These are phyloP conservation scores for Berghia stephanieae DNA, from an alignment of 1,140 invertebrate genomes.

Conservation along the genomic window DNA sequence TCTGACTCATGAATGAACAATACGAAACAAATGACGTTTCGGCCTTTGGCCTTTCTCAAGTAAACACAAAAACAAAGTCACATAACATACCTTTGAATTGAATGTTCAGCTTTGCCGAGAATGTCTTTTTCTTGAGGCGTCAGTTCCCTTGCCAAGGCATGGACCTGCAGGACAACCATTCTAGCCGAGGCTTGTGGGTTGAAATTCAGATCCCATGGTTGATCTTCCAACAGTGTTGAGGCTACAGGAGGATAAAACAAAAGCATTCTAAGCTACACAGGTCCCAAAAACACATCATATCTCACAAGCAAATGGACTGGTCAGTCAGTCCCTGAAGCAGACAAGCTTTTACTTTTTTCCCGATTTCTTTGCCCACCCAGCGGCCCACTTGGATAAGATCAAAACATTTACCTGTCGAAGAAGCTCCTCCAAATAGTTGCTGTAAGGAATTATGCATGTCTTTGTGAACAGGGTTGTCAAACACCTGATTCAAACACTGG, in stretches of 20 bases:
- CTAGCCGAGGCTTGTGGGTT: constrained; percentile 29
- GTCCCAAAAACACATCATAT: background rate
- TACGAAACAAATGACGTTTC: background rate
- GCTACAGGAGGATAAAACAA: constrained; percentile 16
- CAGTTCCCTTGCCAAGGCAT: background rate
- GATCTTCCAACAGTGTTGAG: constrained; percentile 21
- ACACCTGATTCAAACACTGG: too few relatives aligned
- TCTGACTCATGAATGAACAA: background rate
- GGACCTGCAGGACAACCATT: background rate
- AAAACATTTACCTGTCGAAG: too few relatives aligned
- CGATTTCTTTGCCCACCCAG: too few relatives aligned
- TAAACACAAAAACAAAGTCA: background rate
- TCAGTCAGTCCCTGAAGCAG: background rate
- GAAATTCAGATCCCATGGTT: constrained; percentile 31
- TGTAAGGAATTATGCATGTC: too few relatives aligned
- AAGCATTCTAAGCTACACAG: background rate
- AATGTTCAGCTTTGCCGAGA: background rate
- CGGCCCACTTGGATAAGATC: background rate
- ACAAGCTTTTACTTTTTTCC: background rate
- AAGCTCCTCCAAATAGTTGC: background rate
- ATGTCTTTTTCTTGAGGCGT: background rate
- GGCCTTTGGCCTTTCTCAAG: too few relatives aligned
- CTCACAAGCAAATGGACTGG: too few relatives aligned
- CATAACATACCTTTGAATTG: constrained; percentile 8
- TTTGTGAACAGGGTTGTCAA: too few relatives aligned